Conservation (phyloP, 2,113 vertebrate species). For the Cephalopterus ornatus region DNA sequence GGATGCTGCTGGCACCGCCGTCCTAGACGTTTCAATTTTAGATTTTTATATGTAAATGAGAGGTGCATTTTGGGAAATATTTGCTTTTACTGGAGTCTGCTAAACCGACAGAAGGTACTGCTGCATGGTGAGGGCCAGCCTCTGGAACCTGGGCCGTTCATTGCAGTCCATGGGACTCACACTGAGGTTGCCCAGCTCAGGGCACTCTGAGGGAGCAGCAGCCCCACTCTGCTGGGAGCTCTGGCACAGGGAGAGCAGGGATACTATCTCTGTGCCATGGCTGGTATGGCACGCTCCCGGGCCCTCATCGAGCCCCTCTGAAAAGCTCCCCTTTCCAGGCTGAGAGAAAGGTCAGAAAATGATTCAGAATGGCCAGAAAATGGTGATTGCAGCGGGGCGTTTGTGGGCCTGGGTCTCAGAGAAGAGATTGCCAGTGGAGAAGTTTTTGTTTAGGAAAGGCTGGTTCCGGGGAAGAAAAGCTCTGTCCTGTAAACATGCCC, state of each 20-base stretch:
- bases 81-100: neutral
- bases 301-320: rapidly evolving
- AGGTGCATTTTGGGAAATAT: neutral
- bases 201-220: neutral
- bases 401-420: neutral
- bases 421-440: neutral
- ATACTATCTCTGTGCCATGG: rapidly evolving
- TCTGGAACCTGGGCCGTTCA: rapidly evolving
- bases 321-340: conserved; percentile 71
- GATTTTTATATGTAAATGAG: neutral
- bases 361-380: conserved; percentile 61
- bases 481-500: rapidly evolving
- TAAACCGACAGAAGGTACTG: rapidly evolving
- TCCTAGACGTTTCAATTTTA: neutral
- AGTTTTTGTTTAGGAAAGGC: neutral
- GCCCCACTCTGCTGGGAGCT: neutral
- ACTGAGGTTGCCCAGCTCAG: rapidly evolving
- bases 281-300: rapidly evolving
- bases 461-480: neutral
- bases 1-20: neutral
- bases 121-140: neutral
- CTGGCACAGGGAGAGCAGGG: rapidly evolving
- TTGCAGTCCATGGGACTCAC: rapidly evolving
- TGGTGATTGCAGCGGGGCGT: neutral
- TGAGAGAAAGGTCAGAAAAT: conserved; percentile 75